phyloP scores from a whole-genome alignment of 2,797 vertebrate species.

The Pantherophis alleghaniensis region DNA sequence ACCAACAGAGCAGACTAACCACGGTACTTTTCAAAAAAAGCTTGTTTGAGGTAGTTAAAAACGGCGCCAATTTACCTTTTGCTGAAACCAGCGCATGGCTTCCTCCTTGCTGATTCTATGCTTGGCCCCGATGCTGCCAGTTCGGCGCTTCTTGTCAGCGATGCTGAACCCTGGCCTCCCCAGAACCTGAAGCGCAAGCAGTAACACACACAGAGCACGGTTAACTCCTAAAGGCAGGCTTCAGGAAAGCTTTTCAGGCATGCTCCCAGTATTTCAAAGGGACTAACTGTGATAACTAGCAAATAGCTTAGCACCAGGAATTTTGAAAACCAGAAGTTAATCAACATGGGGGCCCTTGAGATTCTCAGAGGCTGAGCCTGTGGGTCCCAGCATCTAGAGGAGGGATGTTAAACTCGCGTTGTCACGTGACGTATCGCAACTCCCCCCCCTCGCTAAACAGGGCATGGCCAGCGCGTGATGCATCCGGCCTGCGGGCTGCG shows the following conservation, averaged over 20 bases:
- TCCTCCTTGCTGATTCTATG: slow-evolving; percentile 98
- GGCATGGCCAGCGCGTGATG: too few species aligned
- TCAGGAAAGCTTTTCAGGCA: not conserved
- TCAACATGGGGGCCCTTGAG: too few species aligned
- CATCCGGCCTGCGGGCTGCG: accelerated
- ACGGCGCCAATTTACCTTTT: slow-evolving; percentile 80
- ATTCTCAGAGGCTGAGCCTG: not conserved
- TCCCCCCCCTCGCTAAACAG: too few species aligned
- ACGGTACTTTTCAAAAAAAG: not conserved
- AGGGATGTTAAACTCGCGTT: not conserved
- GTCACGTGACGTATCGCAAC: too few species aligned
- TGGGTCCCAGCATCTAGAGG: not conserved
- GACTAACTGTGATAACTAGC: not conserved
- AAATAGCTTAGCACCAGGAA: not conserved
- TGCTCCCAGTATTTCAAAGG: not conserved
- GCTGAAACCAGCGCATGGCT: slow-evolving; percentile 99
- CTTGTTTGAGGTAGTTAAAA: accelerated
- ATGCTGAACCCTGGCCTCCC: slow-evolving; percentile 98
- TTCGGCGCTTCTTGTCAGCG: slow-evolving; percentile 95
- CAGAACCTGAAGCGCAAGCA: slow-evolving; percentile 81
- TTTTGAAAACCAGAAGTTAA: not conserved
- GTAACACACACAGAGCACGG: not conserved
- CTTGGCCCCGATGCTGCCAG: slow-evolving; percentile 91
- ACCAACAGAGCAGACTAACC: accelerated
- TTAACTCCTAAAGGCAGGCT: not conserved